Evolutionary conservation across 2,797 vertebrate genomes (phyloP).

Genomic region (Taenioides sp.): DNA sequence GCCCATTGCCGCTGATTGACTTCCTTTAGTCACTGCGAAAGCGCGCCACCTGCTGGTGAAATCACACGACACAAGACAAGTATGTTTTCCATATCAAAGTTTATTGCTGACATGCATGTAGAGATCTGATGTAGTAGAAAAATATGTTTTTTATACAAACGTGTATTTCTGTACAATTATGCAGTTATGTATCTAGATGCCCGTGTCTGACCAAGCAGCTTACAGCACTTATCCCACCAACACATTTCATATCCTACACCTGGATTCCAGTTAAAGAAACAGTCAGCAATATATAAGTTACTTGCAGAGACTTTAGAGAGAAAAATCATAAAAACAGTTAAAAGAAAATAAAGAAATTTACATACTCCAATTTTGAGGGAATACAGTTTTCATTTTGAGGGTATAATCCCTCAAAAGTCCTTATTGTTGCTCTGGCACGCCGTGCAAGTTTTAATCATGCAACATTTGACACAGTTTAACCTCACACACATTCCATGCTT

Average conservation of each 20-base stretch:
- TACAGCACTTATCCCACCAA: slow-evolving; percentile 69
- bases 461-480: slow-evolving; percentile 65
- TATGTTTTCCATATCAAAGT: slow-evolving; percentile 83
- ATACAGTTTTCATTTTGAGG: slow-evolving; percentile 6
- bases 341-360: slow-evolving; percentile 11
- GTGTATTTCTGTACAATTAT: slow-evolving; percentile 84
- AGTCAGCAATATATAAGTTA: slow-evolving; percentile 58
- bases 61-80: slow-evolving; percentile 8
- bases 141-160: slow-evolving; percentile 99
- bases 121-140: slow-evolving; percentile 96
- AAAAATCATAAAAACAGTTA: slow-evolving; percentile 23
- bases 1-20: not conserved
- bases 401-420: slow-evolving; percentile 15
- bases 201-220: slow-evolving; percentile 76
- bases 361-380: slow-evolving; percentile 29
- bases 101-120: slow-evolving; percentile 99
- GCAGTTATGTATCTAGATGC: slow-evolving; percentile 76
- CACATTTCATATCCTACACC: slow-evolving; percentile 62
- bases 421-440: slow-evolving; percentile 45
- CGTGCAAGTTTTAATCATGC: slow-evolving; percentile 71
- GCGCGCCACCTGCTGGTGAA: slow-evolving; percentile 58
- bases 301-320: slow-evolving; percentile 51
- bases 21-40: slow-evolving; percentile 17
- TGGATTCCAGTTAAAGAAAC: slow-evolving; percentile 75
- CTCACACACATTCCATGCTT: slow-evolving; percentile 71